phyloP scores from a whole-genome alignment of 2,113 vertebrate species.

The Oreochromis spilurus region DNA sequence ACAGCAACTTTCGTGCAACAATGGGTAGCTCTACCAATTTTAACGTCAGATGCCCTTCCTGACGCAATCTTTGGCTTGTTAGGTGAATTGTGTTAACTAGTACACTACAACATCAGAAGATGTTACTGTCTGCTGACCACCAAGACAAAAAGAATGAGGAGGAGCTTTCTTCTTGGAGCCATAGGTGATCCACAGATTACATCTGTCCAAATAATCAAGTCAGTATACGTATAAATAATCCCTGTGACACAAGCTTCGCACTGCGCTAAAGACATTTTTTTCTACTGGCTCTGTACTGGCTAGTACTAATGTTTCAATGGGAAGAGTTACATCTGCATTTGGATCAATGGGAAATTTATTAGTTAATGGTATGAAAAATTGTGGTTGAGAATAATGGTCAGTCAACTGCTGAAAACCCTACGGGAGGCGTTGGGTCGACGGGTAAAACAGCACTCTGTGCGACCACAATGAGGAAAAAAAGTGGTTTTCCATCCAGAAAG shows the following conservation, averaged over 20 bases:
- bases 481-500: not conserved
- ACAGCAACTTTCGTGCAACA: not conserved
- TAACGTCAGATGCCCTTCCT: not conserved
- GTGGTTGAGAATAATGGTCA: not conserved
- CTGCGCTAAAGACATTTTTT: not conserved
- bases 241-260: not conserved
- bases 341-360: not conserved
- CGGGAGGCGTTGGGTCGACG: not conserved
- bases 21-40: not conserved
- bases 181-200: not conserved
- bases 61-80: not conserved
- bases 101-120: not conserved
- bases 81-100: not conserved
- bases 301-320: not conserved
- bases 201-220: not conserved
- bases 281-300: not conserved
- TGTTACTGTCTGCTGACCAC: not conserved
- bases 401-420: not conserved
- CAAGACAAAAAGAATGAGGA: not conserved
- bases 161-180: not conserved
- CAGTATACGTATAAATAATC: not conserved
- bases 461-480: not conserved
- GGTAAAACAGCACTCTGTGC: not conserved
- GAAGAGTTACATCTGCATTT: not conserved
- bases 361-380: not conserved